A percentile compares a stretch with the other conserved stretches of the same genome.
Evolutionary conservation across 2,888 invertebrate species (phyloP).

Genomic region (Nudaria mundana): DNA sequence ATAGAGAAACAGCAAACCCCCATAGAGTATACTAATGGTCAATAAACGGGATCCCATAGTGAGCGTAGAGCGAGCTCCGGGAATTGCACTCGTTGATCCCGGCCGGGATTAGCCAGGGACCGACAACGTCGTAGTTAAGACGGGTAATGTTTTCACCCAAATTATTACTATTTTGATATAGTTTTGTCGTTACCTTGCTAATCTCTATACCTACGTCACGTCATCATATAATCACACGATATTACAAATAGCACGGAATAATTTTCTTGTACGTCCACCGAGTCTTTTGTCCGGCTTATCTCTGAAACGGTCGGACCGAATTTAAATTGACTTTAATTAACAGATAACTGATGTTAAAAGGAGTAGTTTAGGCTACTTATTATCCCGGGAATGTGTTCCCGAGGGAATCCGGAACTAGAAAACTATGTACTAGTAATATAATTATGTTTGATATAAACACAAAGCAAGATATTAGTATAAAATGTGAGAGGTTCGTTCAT

Average conservation of each 20-base stretch:
- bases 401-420: too few relatives aligned
- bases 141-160: conserved; percentile 34
- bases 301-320: too few relatives aligned
- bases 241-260: too few relatives aligned
- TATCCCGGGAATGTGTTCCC: too few relatives aligned
- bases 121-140: conserved; percentile 37
- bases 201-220: too few relatives aligned
- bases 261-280: too few relatives aligned
- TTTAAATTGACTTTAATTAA: too few relatives aligned
- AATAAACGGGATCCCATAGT: conserved; percentile 50
- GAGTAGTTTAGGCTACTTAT: too few relatives aligned
- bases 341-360: too few relatives aligned
- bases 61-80: conserved; percentile 33
- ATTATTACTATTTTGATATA: conserved; percentile 34
- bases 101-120: conserved; percentile 44
- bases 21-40: conserved; percentile 47
- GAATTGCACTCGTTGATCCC: conserved; percentile 47
- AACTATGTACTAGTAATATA: background rate
- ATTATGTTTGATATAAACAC: conserved; percentile 3
- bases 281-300: too few relatives aligned
- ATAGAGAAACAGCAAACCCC: conserved; percentile 34
- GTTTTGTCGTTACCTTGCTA: background rate
- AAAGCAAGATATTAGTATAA: conserved; percentile 30
- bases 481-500: conserved; percentile 60
- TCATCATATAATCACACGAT: too few relatives aligned